These are phyloP conservation scores for Volucella inanis DNA, from an alignment of 2,888 invertebrate genomes.

Conservation along the genomic window DNA sequence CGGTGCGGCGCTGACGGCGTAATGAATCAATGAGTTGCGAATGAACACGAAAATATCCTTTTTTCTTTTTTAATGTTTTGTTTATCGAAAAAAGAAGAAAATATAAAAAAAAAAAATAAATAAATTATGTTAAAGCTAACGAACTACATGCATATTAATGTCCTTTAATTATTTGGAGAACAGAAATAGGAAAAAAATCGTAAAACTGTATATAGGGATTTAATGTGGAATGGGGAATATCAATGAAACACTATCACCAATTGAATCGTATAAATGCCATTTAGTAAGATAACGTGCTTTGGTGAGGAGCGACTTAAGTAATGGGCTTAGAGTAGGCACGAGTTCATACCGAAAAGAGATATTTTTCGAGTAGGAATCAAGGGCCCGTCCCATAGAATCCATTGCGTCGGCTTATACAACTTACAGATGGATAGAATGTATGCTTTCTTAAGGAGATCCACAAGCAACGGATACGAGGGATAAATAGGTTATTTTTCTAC, in stretches of 20 bases:
- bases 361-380: no score
- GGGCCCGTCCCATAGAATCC: no score
- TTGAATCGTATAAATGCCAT: conserved; percentile 46
- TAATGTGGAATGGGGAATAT: conserved; percentile 21
- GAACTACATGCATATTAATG: conserved; percentile 71
- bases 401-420: no score
- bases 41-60: conserved; percentile 62
- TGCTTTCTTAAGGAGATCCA: no score
- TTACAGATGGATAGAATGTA: no score
- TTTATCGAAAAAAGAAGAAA: conserved; percentile 25
- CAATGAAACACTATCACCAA: conserved; percentile 53
- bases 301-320: background rate
- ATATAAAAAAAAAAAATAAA: conserved; percentile 18
- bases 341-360: no score
- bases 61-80: conserved; percentile 6
- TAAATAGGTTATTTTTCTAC: no score
- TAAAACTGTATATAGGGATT: conserved; percentile 24
- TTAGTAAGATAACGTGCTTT: conserved; percentile 40
- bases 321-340: no score
- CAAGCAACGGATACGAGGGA: no score
- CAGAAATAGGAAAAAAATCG: conserved; percentile 32
- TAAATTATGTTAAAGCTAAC: conserved; percentile 9
- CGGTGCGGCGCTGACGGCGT: background rate
- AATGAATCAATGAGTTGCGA: conserved; percentile 62
- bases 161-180: conserved; percentile 65